These are phyloP conservation scores for Nudaria mundana DNA, from an alignment of 2,888 invertebrate genomes.

Conservation along the genomic window DNA sequence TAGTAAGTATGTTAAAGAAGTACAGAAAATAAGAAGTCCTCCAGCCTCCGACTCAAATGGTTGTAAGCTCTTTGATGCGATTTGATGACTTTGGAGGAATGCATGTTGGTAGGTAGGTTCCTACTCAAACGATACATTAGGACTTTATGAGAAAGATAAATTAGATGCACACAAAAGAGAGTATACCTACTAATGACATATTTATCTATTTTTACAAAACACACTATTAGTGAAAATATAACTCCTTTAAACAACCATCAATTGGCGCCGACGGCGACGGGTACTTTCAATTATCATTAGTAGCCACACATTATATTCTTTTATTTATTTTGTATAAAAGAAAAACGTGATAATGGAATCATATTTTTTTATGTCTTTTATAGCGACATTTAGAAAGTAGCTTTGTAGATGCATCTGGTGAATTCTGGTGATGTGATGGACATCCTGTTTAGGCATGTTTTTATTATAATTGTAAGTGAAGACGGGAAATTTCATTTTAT, in stretches of 20 bases:
- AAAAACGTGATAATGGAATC: slow-evolving; percentile 18
- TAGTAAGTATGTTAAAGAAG: too few species aligned
- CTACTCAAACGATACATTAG: too few species aligned
- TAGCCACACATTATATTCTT: slow-evolving; percentile 11
- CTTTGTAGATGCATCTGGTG: neutral
- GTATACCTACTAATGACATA: too few species aligned
- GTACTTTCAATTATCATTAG: slow-evolving; percentile 26
- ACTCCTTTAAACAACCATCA: slow-evolving; percentile 14
- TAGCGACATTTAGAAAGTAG: slow-evolving; percentile 16
- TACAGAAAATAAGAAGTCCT: too few species aligned
- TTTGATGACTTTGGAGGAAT: too few species aligned
- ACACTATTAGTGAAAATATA: neutral
- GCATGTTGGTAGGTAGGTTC: too few species aligned
- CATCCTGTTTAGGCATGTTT: slow-evolving; percentile 11
- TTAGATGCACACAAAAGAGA: neutral
- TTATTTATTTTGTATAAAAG: too few species aligned
- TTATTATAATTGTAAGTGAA: neutral
- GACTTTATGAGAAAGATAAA: neutral
- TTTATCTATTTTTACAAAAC: neutral
- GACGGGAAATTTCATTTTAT: slow-evolving; percentile 1
- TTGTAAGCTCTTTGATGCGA: too few species aligned
- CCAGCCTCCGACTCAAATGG: too few species aligned
- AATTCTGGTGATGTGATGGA: neutral
- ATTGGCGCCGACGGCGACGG: slow-evolving; percentile 3
- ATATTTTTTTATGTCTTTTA: slow-evolving; percentile 11